A percentile compares a stretch with the other conserved stretches of the same genome.
Evolutionary conservation across 2,888 invertebrate genomes (phyloP).

Genomic region (Cephonodes hylas): DNA sequence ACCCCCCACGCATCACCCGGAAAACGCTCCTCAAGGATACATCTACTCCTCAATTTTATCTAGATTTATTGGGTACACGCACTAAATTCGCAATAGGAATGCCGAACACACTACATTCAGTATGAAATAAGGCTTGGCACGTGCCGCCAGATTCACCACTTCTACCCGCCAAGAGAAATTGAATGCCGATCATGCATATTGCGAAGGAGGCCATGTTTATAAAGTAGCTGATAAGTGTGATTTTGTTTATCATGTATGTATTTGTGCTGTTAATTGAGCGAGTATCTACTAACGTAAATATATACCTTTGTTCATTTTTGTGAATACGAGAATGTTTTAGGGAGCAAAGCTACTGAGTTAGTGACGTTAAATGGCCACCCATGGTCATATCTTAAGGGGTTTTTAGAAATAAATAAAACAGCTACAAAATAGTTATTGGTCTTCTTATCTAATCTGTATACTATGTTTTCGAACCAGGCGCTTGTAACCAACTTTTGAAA

Average conservation of each 20-base stretch:
- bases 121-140: background rate
- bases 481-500: too few species aligned
- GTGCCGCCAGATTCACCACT: background rate
- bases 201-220: background rate
- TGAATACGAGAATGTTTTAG: too few species aligned
- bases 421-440: too few species aligned
- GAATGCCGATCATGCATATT: background rate
- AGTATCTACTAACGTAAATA: background rate
- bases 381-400: too few species aligned
- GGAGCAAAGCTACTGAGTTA: too few species aligned
- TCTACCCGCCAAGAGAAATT: constrained; percentile 1
- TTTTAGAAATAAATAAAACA: too few species aligned
- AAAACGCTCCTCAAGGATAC: background rate
- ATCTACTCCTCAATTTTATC: constrained; percentile 8
- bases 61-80: constrained; percentile 10
- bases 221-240: background rate
- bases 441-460: too few species aligned
- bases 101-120: background rate
- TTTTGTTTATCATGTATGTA: background rate
- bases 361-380: too few species aligned
- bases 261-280: background rate
- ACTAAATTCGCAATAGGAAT: constrained; percentile 5
- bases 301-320: background rate
- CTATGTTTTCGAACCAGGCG: too few species aligned
- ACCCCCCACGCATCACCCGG: background rate